Conservation (phyloP, 2,888 invertebrate genomes). For the Sinotaia quadrata region DNA sequence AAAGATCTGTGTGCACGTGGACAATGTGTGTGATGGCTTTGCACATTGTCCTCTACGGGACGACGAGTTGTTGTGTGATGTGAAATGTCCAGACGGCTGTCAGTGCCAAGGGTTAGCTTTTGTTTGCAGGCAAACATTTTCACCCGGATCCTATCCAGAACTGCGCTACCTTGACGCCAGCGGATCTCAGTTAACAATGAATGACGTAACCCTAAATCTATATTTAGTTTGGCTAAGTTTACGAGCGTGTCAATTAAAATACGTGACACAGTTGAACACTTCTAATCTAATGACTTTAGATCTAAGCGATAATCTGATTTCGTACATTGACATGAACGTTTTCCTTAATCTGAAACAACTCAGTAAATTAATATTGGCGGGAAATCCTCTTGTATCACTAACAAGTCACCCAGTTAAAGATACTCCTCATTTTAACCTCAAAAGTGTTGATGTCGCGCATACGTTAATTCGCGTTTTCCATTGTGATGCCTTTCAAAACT, state of each 20-base stretch:
- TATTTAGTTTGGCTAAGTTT: not conserved
- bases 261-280: not conserved
- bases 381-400: not conserved
- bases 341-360: slow-evolving; percentile 1
- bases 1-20: slow-evolving; percentile 16
- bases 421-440: too few species aligned
- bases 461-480: too few species aligned
- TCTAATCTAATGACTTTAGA: slow-evolving; percentile 8
- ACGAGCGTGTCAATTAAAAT: not conserved
- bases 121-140: not conserved
- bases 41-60: slow-evolving; percentile 28
- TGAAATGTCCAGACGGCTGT: slow-evolving; percentile 18
- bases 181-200: not conserved
- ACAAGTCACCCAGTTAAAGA: too few species aligned
- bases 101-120: slow-evolving; percentile 14
- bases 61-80: slow-evolving; percentile 22
- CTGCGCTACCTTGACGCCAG: slow-evolving; percentile 18
- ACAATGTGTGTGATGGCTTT: slow-evolving; percentile 27
- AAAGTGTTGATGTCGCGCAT: too few species aligned
- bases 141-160: not conserved
- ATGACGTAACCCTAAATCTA: not conserved
- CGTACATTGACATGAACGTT: slow-evolving; percentile 1
- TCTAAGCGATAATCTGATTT: slow-evolving; percentile 15
- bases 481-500: too few species aligned
- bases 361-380: not conserved